Base-by-base conservation (phyloP, 2,888 invertebrate genomes). In the Patella depressa region DNA sequence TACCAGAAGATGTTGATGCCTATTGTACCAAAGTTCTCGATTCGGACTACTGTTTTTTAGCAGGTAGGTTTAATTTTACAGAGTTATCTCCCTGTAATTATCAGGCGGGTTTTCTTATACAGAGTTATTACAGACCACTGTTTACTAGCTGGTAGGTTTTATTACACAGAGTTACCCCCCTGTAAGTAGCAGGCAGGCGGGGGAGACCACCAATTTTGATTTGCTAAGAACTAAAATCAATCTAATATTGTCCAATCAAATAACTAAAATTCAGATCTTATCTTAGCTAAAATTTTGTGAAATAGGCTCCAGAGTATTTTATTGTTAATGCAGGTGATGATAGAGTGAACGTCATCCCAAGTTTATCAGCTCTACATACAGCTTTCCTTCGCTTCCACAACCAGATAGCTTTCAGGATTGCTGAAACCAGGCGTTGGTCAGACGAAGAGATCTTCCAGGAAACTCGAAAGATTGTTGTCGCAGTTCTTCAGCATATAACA, bases 371-470 rank as follows among this genome's bases (percentile, higher is more conserved):
- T 29, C 19, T 82, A 17, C 85, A 85, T 65, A 82, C 82, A 17
- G 54, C 84, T 29, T 85, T 82, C 72, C 12, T 80, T 12, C 74
- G 85, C n/a, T 82, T 82, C 59, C 85, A 85, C 74, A 85, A 85
- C 74, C 74, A 78, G 53, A 34, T 85, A 2, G 82, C 81, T 3
- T 53, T n/a, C 0, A 71, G 29, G 19, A 72, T 85, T 29, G 70
- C 72, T 24, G 7, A 19, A 2, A 15, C 59, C 3, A 75, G 80
- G n/a, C 78, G 73, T 3, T 84, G 82, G 81, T 71, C 71, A 29
- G 81, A 83, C 75, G 82, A 85, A 71, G 73, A 15, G 12, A 12
- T 83, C n/a, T 85, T 80, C 77, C 81, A 84, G 57, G 82, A 82
- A 29, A 77, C 84, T 3, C 75, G 84, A 24, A 80, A 77, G 73